Evolutionary conservation across 2,888 invertebrate species (phyloP).

Genomic region (Dromius quadrimaculatus): DNA sequence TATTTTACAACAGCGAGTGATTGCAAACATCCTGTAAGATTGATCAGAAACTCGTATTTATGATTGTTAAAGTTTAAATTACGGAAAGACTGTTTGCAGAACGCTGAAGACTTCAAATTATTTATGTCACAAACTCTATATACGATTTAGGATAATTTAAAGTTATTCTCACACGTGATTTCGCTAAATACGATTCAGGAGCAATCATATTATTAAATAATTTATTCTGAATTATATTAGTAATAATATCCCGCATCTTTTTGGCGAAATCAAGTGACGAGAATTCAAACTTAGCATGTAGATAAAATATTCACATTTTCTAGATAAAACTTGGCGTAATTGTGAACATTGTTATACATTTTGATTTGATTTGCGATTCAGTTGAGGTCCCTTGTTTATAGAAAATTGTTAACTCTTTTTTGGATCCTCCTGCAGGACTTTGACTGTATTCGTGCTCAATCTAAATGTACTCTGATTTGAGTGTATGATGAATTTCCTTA

Average conservation of each 20-base stretch:
- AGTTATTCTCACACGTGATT: too few relatives aligned
- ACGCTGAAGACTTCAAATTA: slow-evolving; percentile 38
- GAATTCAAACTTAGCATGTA: too few relatives aligned
- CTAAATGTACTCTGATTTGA: slow-evolving; percentile 37
- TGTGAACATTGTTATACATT: slow-evolving; percentile 49
- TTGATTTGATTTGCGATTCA: slow-evolving; percentile 44
- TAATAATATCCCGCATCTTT: too few relatives aligned
- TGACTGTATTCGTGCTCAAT: slow-evolving; percentile 37
- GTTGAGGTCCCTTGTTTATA: slow-evolving; percentile 45
- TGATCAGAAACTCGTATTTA: slow-evolving; percentile 24
- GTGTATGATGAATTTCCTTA: slow-evolving; percentile 26
- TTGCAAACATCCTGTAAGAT: slow-evolving; percentile 10
- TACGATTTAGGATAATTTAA: slow-evolving; percentile 34
- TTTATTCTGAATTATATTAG: too few relatives aligned
- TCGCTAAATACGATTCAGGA: too few relatives aligned
- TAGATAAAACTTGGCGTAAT: slow-evolving; percentile 34
- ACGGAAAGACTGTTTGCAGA: slow-evolving; percentile 26
- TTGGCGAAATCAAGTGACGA: too few relatives aligned
- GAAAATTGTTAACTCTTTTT: slow-evolving; percentile 11
- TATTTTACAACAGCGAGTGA: slow-evolving; percentile 29
- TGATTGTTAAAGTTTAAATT: slow-evolving; percentile 30
- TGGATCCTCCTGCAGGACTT: slow-evolving; percentile 34
- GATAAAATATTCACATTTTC: slow-evolving; percentile 46
- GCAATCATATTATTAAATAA: too few relatives aligned
- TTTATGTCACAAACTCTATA: slow-evolving; percentile 50